Percentiles rank a stretch among this genome's conserved stretches.
phyloP scores from a whole-genome alignment of 2,888 invertebrate species.

The Phlogophora meticulosa region DNA sequence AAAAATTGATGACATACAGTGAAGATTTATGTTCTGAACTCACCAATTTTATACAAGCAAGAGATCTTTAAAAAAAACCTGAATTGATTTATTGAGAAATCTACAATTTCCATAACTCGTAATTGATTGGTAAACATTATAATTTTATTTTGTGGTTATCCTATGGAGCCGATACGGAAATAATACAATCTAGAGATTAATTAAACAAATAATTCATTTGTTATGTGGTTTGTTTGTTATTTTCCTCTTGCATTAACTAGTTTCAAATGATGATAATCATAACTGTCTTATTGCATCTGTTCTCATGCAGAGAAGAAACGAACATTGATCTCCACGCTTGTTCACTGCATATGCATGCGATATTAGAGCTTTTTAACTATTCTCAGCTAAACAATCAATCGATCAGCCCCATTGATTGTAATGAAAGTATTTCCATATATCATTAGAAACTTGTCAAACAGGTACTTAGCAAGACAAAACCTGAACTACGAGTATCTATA shows the following conservation, averaged over 20 bases:
- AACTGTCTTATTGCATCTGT: no score
- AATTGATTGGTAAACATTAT: no score
- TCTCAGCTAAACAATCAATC: slow-evolving; percentile 13
- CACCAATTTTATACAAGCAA: background rate
- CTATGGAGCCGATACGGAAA: slow-evolving; percentile 3
- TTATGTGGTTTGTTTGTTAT: background rate
- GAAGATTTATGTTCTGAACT: no score
- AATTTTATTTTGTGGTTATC: background rate
- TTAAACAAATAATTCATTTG: background rate
- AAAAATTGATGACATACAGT: no score
- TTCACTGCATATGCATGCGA: no score
- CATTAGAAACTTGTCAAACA: slow-evolving; percentile 8
- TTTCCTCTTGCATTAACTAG: background rate
- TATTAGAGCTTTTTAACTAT: no score
- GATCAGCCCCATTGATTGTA: background rate
- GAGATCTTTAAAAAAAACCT: background rate
- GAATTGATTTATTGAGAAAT: no score
- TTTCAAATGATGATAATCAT: no score
- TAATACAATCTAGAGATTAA: background rate
- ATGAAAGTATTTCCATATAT: background rate
- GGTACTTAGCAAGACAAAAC: slow-evolving; percentile 5
- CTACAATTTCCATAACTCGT: background rate
- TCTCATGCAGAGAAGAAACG: no score
- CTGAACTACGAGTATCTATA: slow-evolving; percentile 2
- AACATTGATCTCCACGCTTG: no score